Base-by-base conservation (phyloP, 2,113 vertebrate genomes). In the Morone saxatilis region DNA sequence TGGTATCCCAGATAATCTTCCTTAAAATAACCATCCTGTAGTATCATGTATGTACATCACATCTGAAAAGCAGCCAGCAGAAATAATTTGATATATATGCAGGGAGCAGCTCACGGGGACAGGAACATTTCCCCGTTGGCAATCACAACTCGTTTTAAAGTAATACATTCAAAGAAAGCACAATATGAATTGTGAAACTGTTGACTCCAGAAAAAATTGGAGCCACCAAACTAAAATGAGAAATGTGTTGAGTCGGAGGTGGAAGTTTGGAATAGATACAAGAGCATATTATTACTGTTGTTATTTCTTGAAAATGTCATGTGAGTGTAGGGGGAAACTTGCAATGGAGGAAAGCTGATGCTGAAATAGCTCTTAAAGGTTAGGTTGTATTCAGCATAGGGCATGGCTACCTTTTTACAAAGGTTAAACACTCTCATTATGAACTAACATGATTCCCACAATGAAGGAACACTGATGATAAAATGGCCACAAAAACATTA, bases 221-320 rank as follows among this genome's bases (percentile, higher is more conserved):
- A 14, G 77, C 57, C 48, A 22, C 22, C 12, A 43, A 63, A 69
- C 40, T 66, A 38, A 68, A 67, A 73, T 59, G 17, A 71, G 47
- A 88, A 83, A 85, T 68, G 31, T 51, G 45, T 76, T 43, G 63
- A 83, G 81, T 67, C 11, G 0, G n/a, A 76, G 31, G 54, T 53
- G 9, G 13, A 57, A 17, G 17, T 68, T 81, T 69, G 54, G 31
- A 77, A 66, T 16, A 68, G 62, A 90, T 36, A 80, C 14, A 45
- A 62, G n/a, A 62, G 4, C 25, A 62, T 68, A 77, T 80, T 71
- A 78, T 78, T 78, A 62, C n/a, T 71, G 36, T 87, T 81, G 74
- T 80, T 87, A 90, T 92, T 92, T 78, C 76, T 80, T 86, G 31
- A 83, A 95, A 95, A 95, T 94, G 94, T 94, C 94, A 95, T 65